phyloP scores from a whole-genome alignment of 2,888 invertebrate species.

The Proisotoma minuta region DNA sequence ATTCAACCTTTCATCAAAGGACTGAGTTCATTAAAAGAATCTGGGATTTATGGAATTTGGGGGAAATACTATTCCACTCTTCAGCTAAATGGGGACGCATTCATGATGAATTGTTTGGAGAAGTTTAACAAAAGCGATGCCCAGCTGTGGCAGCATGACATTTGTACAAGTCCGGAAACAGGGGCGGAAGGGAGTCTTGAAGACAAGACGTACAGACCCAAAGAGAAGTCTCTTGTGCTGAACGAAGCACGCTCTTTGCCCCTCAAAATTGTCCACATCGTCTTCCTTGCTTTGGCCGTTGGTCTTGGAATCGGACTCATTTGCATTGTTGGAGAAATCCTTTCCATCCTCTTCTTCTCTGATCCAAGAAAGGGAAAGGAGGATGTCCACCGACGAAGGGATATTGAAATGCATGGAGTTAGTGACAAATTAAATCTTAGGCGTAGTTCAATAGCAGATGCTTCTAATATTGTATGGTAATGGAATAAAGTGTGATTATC shows the following conservation, averaged over 20 bases:
- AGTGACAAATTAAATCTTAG: too few relatives aligned
- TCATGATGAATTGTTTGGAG: not conserved
- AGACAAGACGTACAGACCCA: not conserved
- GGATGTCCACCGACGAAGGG: too few relatives aligned
- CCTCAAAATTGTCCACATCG: not conserved
- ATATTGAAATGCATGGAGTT: too few relatives aligned
- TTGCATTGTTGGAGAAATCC: too few relatives aligned
- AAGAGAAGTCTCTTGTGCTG: not conserved
- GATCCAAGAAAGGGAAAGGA: too few relatives aligned
- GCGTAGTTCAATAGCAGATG: too few relatives aligned
- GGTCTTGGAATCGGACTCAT: not conserved
- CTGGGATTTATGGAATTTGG: not conserved
- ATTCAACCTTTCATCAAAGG: not conserved
- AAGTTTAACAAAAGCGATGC: not conserved
- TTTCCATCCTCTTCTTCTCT: too few relatives aligned
- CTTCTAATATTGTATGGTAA: too few relatives aligned
- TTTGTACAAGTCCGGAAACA: not conserved
- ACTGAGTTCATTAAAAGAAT: not conserved
- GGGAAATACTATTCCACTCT: not conserved
- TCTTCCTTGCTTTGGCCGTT: not conserved
- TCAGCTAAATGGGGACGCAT: not conserved
- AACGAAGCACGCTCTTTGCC: not conserved
- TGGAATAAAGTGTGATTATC: too few relatives aligned
- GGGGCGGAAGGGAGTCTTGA: not conserved
- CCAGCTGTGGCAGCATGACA: not conserved